A percentile compares a stretch with the other conserved stretches of the same genome.
Evolutionary conservation across 2,888 invertebrate genomes (phyloP).

Genomic region (Cartodere bifasciata): DNA sequence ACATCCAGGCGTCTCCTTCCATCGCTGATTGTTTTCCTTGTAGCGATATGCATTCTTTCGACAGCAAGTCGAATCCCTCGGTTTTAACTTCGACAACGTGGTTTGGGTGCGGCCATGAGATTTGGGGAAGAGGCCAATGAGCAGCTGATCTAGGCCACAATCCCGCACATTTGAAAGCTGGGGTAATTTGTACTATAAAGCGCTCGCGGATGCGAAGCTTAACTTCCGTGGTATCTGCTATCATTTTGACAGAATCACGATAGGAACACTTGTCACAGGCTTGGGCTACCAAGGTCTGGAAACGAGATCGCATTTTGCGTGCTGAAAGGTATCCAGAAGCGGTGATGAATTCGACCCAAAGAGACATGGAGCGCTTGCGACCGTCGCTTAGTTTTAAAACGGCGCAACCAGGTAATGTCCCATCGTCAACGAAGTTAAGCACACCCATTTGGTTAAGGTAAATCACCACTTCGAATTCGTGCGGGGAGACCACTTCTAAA

Average conservation of each 20-base stretch:
- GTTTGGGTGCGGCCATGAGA: conserved; percentile 70
- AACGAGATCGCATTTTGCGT: conserved; percentile 68
- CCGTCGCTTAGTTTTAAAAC: conserved; percentile 78
- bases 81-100: conserved; percentile 69
- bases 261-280: conserved; percentile 74
- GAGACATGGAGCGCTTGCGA: conserved; percentile 73
- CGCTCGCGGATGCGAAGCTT: conserved; percentile 63
- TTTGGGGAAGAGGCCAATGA: conserved; percentile 68
- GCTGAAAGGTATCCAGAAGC: conserved; percentile 77
- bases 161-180: conserved; percentile 71
- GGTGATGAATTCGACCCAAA: conserved; percentile 85
- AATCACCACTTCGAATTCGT: conserved; percentile 71
- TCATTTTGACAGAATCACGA: conserved; percentile 69
- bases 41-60: conserved; percentile 56
- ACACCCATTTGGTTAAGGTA: conserved; percentile 88
- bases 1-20: conserved; percentile 80
- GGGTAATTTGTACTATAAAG: conserved; percentile 72
- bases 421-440: conserved; percentile 82
- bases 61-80: conserved; percentile 72
- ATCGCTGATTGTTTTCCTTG: conserved; percentile 62
- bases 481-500: conserved; percentile 62
- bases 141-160: conserved; percentile 76
- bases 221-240: conserved; percentile 72
- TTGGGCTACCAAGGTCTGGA: conserved; percentile 63
- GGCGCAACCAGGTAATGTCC: conserved; percentile 66